phyloP scores from a whole-genome alignment of 2,888 invertebrate genomes.

The Blastobasis lacticolella region DNA sequence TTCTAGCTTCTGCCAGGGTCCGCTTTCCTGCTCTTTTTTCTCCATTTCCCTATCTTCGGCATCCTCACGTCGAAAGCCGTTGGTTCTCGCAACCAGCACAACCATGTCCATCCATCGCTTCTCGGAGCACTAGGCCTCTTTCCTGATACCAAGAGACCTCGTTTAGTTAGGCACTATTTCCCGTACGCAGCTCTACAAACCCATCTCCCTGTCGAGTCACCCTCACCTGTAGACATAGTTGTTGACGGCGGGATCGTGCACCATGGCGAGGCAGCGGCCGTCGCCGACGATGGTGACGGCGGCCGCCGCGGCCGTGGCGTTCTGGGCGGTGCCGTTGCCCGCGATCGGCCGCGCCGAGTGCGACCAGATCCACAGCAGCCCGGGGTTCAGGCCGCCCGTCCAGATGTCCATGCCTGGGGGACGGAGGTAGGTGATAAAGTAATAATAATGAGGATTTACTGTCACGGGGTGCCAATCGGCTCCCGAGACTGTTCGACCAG shows the following conservation, averaged over 20 bases:
- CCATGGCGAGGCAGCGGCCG: slow-evolving; percentile 82
- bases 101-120: too few relatives aligned
- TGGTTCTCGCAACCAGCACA: too few relatives aligned
- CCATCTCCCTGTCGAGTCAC: background rate
- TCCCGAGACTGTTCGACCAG: too few relatives aligned
- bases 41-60: too few relatives aligned
- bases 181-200: background rate
- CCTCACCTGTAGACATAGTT: slow-evolving; percentile 74
- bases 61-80: too few relatives aligned
- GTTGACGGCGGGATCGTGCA: slow-evolving; percentile 75
- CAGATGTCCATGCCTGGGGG: slow-evolving; percentile 81
- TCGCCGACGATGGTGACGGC: slow-evolving; percentile 62
- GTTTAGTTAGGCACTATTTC: too few relatives aligned
- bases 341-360: slow-evolving; percentile 83
- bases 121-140: too few relatives aligned
- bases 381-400: slow-evolving; percentile 90
- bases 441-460: too few relatives aligned
- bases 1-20: too few relatives aligned
- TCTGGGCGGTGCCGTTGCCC: slow-evolving; percentile 4
- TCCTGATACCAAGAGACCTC: too few relatives aligned
- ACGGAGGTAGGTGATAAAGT: background rate
- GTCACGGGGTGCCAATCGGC: too few relatives aligned
- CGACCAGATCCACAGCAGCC: slow-evolving; percentile 91
- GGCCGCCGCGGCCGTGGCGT: background rate
- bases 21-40: too few relatives aligned